Evolutionary conservation across 2,797 vertebrate species (phyloP).

Genomic region (Ciconia nigra): DNA sequence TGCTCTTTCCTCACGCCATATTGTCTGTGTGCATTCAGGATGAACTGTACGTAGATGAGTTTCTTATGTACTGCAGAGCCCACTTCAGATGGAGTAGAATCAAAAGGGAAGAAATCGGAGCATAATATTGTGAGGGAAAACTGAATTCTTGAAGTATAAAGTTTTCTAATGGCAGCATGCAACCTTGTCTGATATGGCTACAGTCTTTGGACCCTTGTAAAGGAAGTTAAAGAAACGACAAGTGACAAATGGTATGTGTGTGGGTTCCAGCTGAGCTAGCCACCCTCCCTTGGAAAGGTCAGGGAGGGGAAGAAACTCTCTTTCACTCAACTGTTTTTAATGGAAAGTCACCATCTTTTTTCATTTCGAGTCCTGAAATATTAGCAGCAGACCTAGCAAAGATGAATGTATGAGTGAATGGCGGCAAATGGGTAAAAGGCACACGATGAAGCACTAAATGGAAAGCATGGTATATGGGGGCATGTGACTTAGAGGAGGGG

Average conservation of each 20-base stretch:
- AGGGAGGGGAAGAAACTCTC: not conserved
- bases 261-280: not conserved
- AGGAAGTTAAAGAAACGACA: not conserved
- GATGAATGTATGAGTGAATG: not conserved
- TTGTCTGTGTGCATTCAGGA: not conserved
- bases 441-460: not conserved
- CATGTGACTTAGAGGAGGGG: not conserved
- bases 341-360: not conserved
- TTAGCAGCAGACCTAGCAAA: not conserved
- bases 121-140: not conserved
- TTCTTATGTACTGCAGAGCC: not conserved
- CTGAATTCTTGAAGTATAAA: not conserved
- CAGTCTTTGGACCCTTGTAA: not conserved
- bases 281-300: not conserved
- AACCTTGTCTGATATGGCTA: not conserved
- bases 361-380: not conserved
- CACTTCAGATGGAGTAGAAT: not conserved
- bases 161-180: not conserved
- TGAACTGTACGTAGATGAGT: not conserved
- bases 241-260: fast-evolving
- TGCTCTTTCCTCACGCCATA: fast-evolving
- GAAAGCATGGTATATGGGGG: not conserved
- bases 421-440: not conserved
- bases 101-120: not conserved
- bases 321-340: not conserved